These are phyloP conservation scores for Hemibagrus guttatus DNA, from an alignment of 2,797 vertebrate species.

Conservation along the genomic window DNA sequence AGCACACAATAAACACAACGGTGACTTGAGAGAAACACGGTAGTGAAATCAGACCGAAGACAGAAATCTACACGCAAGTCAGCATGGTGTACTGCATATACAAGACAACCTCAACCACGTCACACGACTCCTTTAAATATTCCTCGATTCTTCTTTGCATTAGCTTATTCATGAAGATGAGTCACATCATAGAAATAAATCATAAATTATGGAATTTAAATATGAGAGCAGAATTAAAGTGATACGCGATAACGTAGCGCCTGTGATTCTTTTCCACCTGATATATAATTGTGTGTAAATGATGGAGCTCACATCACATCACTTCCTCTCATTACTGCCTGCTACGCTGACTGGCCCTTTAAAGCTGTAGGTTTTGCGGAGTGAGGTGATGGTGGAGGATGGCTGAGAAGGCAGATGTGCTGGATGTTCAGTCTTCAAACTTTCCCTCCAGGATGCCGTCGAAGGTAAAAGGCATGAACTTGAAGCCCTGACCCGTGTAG, in stretches of 20 bases:
- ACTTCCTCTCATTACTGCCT: neutral
- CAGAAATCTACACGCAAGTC: neutral
- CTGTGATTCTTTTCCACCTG: neutral
- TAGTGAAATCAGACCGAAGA: neutral
- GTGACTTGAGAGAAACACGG: neutral
- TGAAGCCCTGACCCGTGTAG: slow-evolving; percentile 91
- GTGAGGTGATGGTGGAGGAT: neutral
- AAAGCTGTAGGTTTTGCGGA: neutral
- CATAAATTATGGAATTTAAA: neutral
- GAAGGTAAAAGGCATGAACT: slow-evolving; percentile 94
- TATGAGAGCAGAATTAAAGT: neutral
- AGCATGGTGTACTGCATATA: neutral
- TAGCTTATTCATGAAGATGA: slow-evolving; percentile 22
- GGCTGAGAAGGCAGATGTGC: neutral
- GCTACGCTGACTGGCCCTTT: slow-evolving; percentile 18
- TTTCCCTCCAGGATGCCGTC: slow-evolving; percentile 89
- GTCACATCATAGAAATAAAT: neutral
- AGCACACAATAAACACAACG: slow-evolving; percentile 9
- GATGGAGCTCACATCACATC: neutral
- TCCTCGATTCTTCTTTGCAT: neutral
- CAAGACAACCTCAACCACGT: neutral
- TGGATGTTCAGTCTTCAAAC: slow-evolving; percentile 82
- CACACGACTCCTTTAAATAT: neutral
- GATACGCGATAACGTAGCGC: neutral
- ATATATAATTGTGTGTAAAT: neutral